A percentile compares a stretch with the other conserved stretches of the same genome.
Evolutionary conservation across 2,797 vertebrate genomes (phyloP).

Genomic region (Arrhamphus sclerolepis): DNA sequence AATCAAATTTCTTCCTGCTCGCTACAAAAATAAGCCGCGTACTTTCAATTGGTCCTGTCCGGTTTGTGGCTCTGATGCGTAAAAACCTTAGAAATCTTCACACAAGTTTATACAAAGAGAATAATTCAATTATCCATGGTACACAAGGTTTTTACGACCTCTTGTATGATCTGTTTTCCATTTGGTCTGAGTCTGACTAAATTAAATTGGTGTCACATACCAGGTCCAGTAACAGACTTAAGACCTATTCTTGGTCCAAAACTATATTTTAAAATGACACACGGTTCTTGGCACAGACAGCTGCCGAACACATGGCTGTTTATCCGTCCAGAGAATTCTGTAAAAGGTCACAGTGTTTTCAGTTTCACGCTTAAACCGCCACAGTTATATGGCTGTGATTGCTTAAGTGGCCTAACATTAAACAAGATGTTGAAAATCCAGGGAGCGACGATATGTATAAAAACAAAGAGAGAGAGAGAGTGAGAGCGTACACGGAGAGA

Average conservation of each 20-base stretch:
- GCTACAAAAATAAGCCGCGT: no score
- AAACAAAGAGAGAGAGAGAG: neutral
- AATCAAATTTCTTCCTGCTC: no score
- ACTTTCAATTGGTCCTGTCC: no score
- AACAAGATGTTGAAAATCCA: slow-evolving; percentile 25
- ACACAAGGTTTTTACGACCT: slow-evolving; percentile 4
- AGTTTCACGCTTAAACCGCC: slow-evolving; percentile 15
- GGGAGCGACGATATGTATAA: slow-evolving; percentile 12
- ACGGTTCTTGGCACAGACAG: slow-evolving; percentile 37
- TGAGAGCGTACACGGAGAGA: neutral
- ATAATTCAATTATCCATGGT: no score
- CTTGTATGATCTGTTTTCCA: slow-evolving; percentile 15
- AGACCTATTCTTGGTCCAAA: slow-evolving; percentile 23
- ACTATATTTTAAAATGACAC: slow-evolving; percentile 45
- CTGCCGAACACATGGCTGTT: slow-evolving; percentile 46
- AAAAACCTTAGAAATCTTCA: no score
- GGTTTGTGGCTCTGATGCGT: no score
- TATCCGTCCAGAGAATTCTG: slow-evolving; percentile 8
- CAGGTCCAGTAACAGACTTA: slow-evolving; percentile 14
- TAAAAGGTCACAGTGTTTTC: slow-evolving; percentile 11
- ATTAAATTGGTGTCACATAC: slow-evolving; percentile 19
- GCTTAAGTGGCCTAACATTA: slow-evolving; percentile 6
- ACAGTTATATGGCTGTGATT: slow-evolving; percentile 19
- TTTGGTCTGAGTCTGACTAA: slow-evolving; percentile 20
- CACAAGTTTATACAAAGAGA: no score